Evolutionary conservation across 2,797 vertebrate genomes (phyloP), one percentile per base, ranked within the genome.

Genomic region (Valencia hispanica): DNA sequence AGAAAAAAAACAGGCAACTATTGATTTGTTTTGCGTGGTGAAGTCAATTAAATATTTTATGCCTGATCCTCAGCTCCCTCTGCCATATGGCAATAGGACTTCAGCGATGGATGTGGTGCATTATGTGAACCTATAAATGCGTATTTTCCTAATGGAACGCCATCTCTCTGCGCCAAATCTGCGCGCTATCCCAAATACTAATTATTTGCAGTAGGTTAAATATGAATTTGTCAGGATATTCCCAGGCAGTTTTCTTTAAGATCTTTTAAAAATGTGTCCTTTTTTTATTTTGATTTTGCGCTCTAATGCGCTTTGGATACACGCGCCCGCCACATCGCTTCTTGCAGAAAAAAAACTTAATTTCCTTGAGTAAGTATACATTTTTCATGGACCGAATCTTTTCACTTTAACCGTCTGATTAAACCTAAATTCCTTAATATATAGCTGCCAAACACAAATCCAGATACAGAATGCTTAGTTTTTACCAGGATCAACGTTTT

Each of bases 41-140:
- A 71, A 77, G 72, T 75, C 57, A 36, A 15, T 2, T 43, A 61
- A 41, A 25, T 53, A 57, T 78, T 79, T 78, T 69, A 41, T 32
- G 71, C 77, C 47, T 53, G 47, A 34, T 70, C 73, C 68, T 48
- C 72, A 75, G 70, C 68, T 76, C 72, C 9, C 34, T 53, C 87
- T 79, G 74, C 78, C 82, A 50, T 34, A 55, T 78, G 73, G 81
- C 32, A 41, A 39, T 27, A 43, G 15, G 84, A 89, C 76, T 88
- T 81, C 18, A 36, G 32, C 2, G 11, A n/a, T 63, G 27, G 2
- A 73, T 41, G 55, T 70, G n/a, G 17, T 22, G 0, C n/a, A 68
- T 74, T 59, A 61, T 8, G 2, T 1, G 3, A 55, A 32, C n/a
- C 47, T 22, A 14, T 66, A 66, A 45, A 32, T 43, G 45, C 45